Evolutionary conservation across 1,140 invertebrate genomes (phyloP), one percentile per base, ranked within the genome.

Genomic region (Trichonephila clavipes): DNA sequence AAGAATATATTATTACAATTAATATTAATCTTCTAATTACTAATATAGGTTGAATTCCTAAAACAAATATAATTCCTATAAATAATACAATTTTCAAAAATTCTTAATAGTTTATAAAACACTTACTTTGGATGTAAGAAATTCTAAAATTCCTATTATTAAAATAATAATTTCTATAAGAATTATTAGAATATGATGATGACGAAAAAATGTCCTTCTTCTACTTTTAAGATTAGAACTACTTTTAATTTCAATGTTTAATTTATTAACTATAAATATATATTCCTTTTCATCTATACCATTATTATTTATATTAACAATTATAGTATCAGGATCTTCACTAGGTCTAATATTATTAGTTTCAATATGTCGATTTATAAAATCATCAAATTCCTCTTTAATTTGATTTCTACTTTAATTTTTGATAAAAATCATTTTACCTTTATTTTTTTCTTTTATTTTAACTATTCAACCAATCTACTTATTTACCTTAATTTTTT

Each of bases 71-170:
- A 1, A 87, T 21, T 28, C 51, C 21, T 44, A 89, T 10, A 4
- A 90, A 10, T 28, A 90, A 14, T 14, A 28, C 6, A n/a, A n/a
- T n/a, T n/a, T n/a, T n/a, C n/a, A n/a, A n/a, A n/a, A n/a, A n/a
- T n/a, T n/a, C n/a, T n/a, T 77, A 14, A 21, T 34, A 81, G 40
- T 90, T 90, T 81, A 28, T 40, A 24, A 90, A 90, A 90, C 40
- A 81, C 40, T 44, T 81, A 82, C 59, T 82, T 90, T 90, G 69
- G 88, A 90, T 90, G 72, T 62, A 81, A 51, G 64, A 90, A 61
- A 59, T n/a, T 7, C 44, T 90, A 44, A 18, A 16, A 72, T 72
- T 72, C 4, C 69, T 69, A 7, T 61, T 34, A 51, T 16, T 81
- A 81, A 81, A 90, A 81, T 81, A 3, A 90, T 90, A 18, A 81